Conservation (phyloP, 2,113 vertebrate genomes). For the Poeciliopsis prolifica region DNA sequence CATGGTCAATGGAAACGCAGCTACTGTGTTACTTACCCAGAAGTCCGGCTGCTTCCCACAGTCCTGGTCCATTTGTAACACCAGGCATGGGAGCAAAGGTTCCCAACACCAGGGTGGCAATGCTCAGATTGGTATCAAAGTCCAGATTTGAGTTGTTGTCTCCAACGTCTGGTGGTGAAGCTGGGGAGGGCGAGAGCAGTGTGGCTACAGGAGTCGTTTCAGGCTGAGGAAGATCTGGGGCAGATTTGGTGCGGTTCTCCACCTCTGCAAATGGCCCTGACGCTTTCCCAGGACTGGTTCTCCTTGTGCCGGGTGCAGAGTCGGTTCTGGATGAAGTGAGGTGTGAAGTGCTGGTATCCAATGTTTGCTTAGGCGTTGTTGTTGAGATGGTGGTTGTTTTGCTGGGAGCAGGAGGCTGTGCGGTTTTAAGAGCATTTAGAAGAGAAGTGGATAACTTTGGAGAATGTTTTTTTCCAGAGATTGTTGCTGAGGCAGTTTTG, state of each 20-base stretch:
- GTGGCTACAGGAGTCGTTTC: slow-evolving; percentile 17
- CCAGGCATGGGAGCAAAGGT: slow-evolving; percentile 80
- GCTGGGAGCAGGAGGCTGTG: slow-evolving; percentile 46
- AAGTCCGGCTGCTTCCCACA: slow-evolving; percentile 75
- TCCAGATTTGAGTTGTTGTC: slow-evolving; percentile 34
- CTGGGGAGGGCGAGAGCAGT: not conserved
- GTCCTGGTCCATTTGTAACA: slow-evolving; percentile 60
- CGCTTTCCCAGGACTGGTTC: slow-evolving; percentile 25
- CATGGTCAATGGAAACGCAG: too few species aligned
- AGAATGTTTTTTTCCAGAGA: slow-evolving; percentile 44
- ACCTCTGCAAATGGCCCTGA: slow-evolving; percentile 17
- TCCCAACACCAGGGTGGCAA: slow-evolving; percentile 72
- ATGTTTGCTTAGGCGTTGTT: not conserved
- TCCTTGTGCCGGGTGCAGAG: slow-evolving; percentile 4
- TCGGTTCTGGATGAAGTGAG: slow-evolving; percentile 15
- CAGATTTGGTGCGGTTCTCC: slow-evolving; percentile 41
- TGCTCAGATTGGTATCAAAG: slow-evolving; percentile 36
- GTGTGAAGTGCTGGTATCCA: slow-evolving; percentile 6
- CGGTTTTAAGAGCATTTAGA: slow-evolving; percentile 53
- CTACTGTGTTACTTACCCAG: slow-evolving; percentile 62
- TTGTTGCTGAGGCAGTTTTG: slow-evolving; percentile 52
- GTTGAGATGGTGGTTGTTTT: slow-evolving; percentile 36
- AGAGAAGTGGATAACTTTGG: slow-evolving; percentile 42
- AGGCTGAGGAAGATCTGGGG: slow-evolving; percentile 19
- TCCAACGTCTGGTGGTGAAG: slow-evolving; percentile 5